Evolutionary conservation across 1,140 invertebrate genomes (phyloP).

Genomic region (Pemphigus obesinymphae): DNA sequence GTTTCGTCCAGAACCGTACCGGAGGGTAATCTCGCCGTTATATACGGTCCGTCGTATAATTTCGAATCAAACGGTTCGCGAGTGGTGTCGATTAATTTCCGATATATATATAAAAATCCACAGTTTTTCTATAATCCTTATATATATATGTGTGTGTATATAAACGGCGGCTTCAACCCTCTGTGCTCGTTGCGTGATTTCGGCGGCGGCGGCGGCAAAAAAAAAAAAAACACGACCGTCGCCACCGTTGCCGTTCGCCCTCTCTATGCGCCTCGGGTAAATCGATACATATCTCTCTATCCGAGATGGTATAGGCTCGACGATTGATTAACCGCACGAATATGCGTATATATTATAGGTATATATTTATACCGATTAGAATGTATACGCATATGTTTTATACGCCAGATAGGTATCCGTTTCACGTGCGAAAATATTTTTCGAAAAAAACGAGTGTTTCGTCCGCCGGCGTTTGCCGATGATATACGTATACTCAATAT

Average conservation of each 20-base stretch:
- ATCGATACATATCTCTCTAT: background rate
- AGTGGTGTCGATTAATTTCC: background rate
- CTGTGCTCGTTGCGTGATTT: conserved; percentile 6
- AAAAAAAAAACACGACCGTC: background rate
- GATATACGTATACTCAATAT: too few relatives aligned
- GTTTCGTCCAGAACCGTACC: background rate
- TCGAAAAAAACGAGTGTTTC: background rate
- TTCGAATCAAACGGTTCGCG: conserved; percentile 12
- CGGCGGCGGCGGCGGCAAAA: background rate
- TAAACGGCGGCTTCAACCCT: background rate
- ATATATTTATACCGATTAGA: too few relatives aligned
- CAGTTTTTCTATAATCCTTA: too few relatives aligned
- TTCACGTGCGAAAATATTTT: background rate
- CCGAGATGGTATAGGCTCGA: background rate
- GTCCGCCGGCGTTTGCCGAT: too few relatives aligned
- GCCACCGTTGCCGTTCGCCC: background rate
- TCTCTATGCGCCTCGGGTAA: background rate
- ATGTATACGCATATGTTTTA: background rate
- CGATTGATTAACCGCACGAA: conserved; percentile 16
- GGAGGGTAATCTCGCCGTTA: background rate
- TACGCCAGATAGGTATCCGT: too few relatives aligned
- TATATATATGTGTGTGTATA: background rate
- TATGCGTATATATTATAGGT: background rate
- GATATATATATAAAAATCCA: too few relatives aligned
- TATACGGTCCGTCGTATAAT: background rate